Conservation (phyloP, 2,113 vertebrate genomes). For the Orientallactaga bullata region DNA sequence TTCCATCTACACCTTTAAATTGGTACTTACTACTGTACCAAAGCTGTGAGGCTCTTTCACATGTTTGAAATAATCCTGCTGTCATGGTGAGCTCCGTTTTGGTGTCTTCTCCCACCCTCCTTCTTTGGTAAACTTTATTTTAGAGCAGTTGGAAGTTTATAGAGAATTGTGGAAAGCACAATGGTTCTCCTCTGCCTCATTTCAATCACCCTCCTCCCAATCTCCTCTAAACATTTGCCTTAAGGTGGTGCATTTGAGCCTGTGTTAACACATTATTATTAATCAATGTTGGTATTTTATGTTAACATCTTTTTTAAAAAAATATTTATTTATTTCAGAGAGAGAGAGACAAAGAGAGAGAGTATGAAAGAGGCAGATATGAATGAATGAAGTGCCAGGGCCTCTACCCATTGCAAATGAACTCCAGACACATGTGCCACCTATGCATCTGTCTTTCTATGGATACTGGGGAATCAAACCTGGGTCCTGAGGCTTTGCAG, state of each 20-base stretch:
- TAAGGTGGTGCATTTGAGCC: background rate
- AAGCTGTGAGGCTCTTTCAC: background rate
- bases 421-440: too few relatives aligned
- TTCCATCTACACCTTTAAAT: background rate
- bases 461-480: too few relatives aligned
- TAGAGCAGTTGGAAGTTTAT: constrained; percentile 26
- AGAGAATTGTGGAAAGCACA: background rate
- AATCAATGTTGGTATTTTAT: background rate
- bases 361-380: too few relatives aligned
- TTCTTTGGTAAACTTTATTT: background rate
- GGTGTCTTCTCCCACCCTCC: background rate
- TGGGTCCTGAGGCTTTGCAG: too few relatives aligned
- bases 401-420: too few relatives aligned
- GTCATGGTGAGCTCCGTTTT: background rate
- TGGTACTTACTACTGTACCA: background rate
- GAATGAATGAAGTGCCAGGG: background rate
- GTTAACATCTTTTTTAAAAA: background rate
- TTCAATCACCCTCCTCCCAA: fast-evolving
- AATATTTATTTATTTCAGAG: too few relatives aligned
- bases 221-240: background rate
- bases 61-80: background rate
- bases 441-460: too few relatives aligned
- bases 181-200: fast-evolving
- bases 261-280: background rate
- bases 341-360: too few relatives aligned